Conservation (phyloP, 2,888 invertebrate genomes). For the Synanthedon tipuliformis region DNA sequence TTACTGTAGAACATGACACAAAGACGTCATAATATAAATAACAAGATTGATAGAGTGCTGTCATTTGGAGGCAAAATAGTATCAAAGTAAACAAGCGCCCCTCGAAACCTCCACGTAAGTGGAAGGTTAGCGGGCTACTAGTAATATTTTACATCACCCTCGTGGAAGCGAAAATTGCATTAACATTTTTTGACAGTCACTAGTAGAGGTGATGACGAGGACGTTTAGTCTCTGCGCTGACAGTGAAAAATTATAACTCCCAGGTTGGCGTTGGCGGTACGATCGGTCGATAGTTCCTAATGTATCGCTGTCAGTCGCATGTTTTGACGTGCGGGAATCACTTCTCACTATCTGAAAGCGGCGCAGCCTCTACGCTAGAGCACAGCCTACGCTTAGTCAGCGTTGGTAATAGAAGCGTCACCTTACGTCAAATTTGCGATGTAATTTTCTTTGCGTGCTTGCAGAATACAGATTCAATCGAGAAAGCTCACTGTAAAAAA, state of each 20-base stretch:
- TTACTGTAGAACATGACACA: constrained; percentile 31
- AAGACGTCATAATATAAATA: constrained; percentile 8
- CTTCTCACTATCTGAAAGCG: constrained; percentile 40
- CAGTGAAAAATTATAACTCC: constrained; percentile 63
- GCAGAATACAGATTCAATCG: not conserved
- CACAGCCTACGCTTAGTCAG: constrained; percentile 43
- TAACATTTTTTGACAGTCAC: constrained; percentile 62
- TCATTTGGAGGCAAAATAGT: constrained; percentile 21
- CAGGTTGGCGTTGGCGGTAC: constrained; percentile 37
- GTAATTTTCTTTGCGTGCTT: constrained; percentile 18
- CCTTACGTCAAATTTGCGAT: constrained; percentile 29
- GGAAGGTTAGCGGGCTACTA: constrained; percentile 18
- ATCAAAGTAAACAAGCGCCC: constrained; percentile 27
- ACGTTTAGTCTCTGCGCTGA: constrained; percentile 54
- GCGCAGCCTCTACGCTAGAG: constrained; percentile 17
- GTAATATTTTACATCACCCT: constrained; percentile 38
- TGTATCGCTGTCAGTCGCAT: constrained; percentile 64
- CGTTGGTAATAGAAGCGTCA: constrained; percentile 35
- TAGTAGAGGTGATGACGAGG: constrained; percentile 56
- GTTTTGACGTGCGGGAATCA: constrained; percentile 57
- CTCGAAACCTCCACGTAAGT: constrained; percentile 18
- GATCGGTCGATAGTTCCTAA: constrained; percentile 62
- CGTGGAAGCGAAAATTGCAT: constrained; percentile 48
- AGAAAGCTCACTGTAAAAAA: not conserved
- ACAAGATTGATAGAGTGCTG: constrained; percentile 25